Percentiles rank a stretch among this genome's conserved stretches.
Evolutionary conservation across 2,113 vertebrate genomes (phyloP).

Genomic region (Chaetodon auriga): DNA sequence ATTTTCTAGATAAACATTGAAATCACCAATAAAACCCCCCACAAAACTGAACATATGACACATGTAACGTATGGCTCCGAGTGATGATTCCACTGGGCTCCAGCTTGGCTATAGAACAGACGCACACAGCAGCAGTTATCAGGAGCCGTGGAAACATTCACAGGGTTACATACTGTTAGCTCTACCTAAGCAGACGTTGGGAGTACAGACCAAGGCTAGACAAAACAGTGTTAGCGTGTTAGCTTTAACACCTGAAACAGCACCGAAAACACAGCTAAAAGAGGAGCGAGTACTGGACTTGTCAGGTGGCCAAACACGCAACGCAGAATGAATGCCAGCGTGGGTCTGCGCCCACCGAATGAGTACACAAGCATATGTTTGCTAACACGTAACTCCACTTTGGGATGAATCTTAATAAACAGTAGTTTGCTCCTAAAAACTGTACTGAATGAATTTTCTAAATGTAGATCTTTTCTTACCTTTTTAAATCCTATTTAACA

Average conservation of each 20-base stretch:
- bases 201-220: not conserved
- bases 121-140: not conserved
- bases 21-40: too few species aligned
- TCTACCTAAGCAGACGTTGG: not conserved
- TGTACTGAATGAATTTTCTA: too few species aligned
- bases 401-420: too few species aligned
- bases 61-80: not conserved
- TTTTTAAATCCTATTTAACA: too few species aligned
- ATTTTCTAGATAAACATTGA: too few species aligned
- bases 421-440: too few species aligned
- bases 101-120: not conserved
- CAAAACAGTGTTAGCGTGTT: not conserved
- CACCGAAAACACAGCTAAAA: not conserved
- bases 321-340: not conserved
- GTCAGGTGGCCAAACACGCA: not conserved
- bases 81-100: not conserved
- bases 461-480: too few species aligned
- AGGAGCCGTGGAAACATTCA: not conserved
- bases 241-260: not conserved
- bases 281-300: not conserved
- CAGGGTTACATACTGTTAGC: not conserved
- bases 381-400: not conserved
- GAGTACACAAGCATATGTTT: not conserved
- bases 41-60: slow-evolving; percentile 7
- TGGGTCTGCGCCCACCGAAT: too few species aligned